Conservation (phyloP, 35 echinoderm and acorn worm species). For the Heliocidaris tuberculata region DNA sequence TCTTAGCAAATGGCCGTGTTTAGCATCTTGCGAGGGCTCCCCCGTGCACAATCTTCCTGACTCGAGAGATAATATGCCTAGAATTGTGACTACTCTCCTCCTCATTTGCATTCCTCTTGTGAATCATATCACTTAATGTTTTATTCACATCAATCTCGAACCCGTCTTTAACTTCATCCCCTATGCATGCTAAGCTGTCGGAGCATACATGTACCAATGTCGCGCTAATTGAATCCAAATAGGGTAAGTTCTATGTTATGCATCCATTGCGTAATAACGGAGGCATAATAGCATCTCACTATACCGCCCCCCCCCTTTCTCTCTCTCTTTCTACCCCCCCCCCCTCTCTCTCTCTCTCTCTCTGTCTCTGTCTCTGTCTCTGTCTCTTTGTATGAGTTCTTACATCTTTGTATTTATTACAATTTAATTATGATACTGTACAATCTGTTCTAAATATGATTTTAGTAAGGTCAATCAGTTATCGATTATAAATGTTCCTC, state of each 20-base stretch:
- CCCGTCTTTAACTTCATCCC: neutral
- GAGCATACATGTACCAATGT: neutral
- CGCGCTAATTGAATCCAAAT: neutral
- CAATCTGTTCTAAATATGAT: too few species aligned
- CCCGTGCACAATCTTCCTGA: neutral
- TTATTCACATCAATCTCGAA: neutral
- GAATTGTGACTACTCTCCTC: neutral
- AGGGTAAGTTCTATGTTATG: neutral
- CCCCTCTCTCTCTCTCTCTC: too few species aligned
- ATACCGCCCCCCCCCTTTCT: too few species aligned
- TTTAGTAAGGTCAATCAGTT: too few species aligned
- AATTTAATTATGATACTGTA: too few species aligned
- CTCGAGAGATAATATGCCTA: conserved; percentile 3
- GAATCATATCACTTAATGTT: conserved; percentile 40
- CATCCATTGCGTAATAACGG: neutral
- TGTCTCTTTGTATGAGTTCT: neutral
- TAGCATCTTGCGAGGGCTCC: conserved; percentile 23
- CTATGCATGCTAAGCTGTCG: neutral
- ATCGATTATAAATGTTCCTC: neutral
- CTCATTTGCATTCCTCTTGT: neutral
- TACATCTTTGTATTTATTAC: too few species aligned
- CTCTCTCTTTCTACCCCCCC: too few species aligned
- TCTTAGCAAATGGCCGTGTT: conserved; percentile 52
- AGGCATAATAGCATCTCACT: neutral
- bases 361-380: neutral